Evolutionary conservation across 2,113 vertebrate genomes (phyloP), one percentile per base, ranked within the genome.

Genomic region (Mus pahari): DNA sequence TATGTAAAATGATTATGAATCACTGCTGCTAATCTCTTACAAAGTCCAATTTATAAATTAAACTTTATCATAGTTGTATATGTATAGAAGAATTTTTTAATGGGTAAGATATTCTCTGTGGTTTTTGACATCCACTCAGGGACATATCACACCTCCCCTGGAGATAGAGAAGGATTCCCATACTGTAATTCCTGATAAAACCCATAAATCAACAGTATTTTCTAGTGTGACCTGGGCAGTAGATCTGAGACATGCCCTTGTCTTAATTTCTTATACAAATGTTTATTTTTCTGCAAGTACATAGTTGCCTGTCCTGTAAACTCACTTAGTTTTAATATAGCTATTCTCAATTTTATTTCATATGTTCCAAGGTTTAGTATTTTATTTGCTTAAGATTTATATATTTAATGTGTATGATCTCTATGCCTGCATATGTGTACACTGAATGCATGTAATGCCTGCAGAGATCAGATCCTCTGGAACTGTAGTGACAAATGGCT

Each of bases 231-330:
- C 55, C 62, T 84, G 78, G 84, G 78, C 33, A 50, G 10, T 39
- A 79, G 62, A 95, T 39, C 24, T 53, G 39, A 86, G n/a, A 8
- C 33, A 68, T 53, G 24, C 16, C 71, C 28, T 71, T 86, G 68
- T 50, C 58, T 81, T 90, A 45, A 58, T 94, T 94, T 96, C 86
- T 50, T 50, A 14, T 50, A 83, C 53, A 78, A 68, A 87, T 62
- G 5, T 7, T 71, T n/a, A 64, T 77, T 70, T 94, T 94, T 78
- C 62, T 48, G 5, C 7, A 68, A 81, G 31, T 60, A 90, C 19
- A 50, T 19, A 90, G 16, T 58, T 64, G 20, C 24, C 53, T 84
- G 24, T 84, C 31, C 91, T 50, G 83, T 64, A 77, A 91, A 73
- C 70, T 92, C 82, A 19, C 28, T 79, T 84, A 50, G 13, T 66